A percentile compares a stretch with the other conserved stretches of the same genome.
Conservation (phyloP, 2,797 vertebrate genomes). For the Rhodeus uyekii region DNA sequence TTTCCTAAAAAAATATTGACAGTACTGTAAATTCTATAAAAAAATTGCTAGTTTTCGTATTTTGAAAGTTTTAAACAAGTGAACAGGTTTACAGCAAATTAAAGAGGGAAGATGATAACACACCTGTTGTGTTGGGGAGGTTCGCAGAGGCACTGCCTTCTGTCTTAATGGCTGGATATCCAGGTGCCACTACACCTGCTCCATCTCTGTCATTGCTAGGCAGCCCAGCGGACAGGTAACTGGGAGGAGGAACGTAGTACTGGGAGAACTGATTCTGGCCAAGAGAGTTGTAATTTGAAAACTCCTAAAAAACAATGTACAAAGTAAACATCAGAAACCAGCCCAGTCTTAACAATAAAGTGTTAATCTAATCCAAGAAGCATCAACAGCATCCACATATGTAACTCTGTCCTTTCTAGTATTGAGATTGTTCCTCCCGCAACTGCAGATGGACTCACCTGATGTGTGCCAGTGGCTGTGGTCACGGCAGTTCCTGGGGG, state of each 20-base stretch:
- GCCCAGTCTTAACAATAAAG: not conserved
- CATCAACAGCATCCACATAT: not conserved
- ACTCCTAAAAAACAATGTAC: slow-evolving; percentile 80
- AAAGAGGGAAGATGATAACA: not conserved
- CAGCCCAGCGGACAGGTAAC: slow-evolving; percentile 82
- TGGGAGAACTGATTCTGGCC: slow-evolving; percentile 91
- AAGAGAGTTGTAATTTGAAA: slow-evolving; percentile 88
- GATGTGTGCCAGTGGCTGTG: slow-evolving; percentile 67
- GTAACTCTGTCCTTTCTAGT: not conserved
- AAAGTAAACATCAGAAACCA: not conserved
- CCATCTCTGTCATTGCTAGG: slow-evolving; percentile 76
- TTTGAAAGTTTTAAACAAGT: not conserved
- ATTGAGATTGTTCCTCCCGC: not conserved
- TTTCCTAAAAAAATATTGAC: not conserved
- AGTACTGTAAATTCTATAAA: not conserved
- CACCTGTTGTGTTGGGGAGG: slow-evolving; percentile 84
- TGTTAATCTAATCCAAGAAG: not conserved
- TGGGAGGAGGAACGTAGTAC: slow-evolving; percentile 87
- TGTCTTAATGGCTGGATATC: slow-evolving; percentile 78
- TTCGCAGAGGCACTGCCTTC: slow-evolving; percentile 71
- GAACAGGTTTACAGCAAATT: not conserved
- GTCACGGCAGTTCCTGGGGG: slow-evolving; percentile 71
- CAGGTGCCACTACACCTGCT: slow-evolving; percentile 64
- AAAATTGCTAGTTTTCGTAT: not conserved
- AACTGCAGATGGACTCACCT: slow-evolving; percentile 60